These are phyloP conservation scores for Pachycephus smyrnensis DNA, from an alignment of 2,888 invertebrate species.

Conservation along the genomic window DNA sequence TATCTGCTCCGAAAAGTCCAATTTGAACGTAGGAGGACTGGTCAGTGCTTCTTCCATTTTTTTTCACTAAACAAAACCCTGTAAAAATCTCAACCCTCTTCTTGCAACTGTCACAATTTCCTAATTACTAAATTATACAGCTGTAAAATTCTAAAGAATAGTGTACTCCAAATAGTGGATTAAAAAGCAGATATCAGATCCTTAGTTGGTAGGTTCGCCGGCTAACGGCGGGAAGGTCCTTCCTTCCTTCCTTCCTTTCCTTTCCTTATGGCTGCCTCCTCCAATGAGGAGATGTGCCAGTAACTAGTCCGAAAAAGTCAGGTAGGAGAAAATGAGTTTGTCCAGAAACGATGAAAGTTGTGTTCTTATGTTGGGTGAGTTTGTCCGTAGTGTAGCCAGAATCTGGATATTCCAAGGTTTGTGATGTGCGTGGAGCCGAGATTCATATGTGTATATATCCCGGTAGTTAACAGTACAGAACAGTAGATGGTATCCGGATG, in stretches of 20 bases:
- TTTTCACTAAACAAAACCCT: constrained; percentile 60
- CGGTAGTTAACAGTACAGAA: too few species aligned
- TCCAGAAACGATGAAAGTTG: too few species aligned
- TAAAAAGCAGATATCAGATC: not conserved
- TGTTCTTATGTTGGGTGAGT: too few species aligned
- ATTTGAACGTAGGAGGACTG: constrained; percentile 65
- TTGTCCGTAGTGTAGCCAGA: too few species aligned
- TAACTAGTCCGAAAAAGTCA: too few species aligned
- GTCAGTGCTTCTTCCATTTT: constrained; percentile 59
- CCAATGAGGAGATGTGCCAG: not conserved
- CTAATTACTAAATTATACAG: not conserved
- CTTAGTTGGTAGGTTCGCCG: not conserved
- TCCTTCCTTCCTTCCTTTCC: too few species aligned
- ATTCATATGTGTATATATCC: too few species aligned
- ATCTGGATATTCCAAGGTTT: too few species aligned
- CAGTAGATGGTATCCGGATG: not conserved
- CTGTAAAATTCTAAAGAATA: not conserved
- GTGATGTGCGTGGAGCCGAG: too few species aligned
- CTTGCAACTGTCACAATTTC: not conserved
- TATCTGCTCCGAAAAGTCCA: constrained; percentile 71
- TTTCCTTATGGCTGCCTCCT: too few species aligned
- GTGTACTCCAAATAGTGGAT: not conserved
- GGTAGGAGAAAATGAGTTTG: too few species aligned
- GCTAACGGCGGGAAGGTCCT: not conserved
- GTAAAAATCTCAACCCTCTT: not conserved